Evolutionary conservation across 2,113 vertebrate species (phyloP).

Genomic region (Pelodiscus sinensis): DNA sequence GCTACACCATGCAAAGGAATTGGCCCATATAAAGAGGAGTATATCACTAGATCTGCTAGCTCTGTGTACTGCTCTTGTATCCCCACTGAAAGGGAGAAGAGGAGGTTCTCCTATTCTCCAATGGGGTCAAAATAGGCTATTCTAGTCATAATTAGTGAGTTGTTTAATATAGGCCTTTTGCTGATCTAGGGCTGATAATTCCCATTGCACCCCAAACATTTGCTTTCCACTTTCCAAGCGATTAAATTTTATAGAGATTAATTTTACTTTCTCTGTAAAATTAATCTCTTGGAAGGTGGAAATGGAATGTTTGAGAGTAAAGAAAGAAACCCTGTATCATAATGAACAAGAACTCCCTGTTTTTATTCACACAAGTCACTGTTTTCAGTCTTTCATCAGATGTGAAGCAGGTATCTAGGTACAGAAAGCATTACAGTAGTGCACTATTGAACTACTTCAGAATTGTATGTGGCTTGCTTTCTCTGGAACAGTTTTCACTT

Average conservation of each 20-base stretch:
- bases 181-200: background rate
- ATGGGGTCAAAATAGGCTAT: background rate
- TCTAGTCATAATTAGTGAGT: background rate
- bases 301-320: background rate
- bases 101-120: background rate
- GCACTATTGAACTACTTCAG: background rate
- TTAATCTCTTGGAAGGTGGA: no score
- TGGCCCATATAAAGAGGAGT: background rate
- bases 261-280: no score
- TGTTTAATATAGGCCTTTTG: background rate
- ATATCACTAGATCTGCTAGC: background rate
- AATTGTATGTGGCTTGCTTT: background rate
- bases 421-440: background rate
- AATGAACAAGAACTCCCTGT: background rate
- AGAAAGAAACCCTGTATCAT: background rate
- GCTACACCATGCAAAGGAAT: background rate
- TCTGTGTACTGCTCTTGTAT: background rate
- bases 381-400: background rate
- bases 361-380: background rate
- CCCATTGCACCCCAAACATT: background rate
- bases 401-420: background rate
- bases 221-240: background rate
- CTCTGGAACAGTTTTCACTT: background rate
- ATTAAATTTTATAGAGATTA: background rate
- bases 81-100: background rate